Evolutionary conservation across 2,888 invertebrate species (phyloP).

Genomic region (Eupithecia dodoneata): DNA sequence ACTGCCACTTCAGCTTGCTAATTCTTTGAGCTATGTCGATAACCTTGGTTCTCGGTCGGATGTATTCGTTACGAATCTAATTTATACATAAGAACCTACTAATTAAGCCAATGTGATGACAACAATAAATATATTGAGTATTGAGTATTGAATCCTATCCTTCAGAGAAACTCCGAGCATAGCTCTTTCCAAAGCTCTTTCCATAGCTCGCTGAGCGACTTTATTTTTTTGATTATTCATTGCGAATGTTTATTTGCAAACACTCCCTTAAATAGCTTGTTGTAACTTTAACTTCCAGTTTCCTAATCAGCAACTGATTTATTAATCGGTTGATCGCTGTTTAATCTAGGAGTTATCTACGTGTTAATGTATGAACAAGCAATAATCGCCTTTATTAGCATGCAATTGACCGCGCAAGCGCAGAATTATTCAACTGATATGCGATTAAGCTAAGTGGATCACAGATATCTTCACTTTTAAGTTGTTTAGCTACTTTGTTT

Average conservation of each 20-base stretch:
- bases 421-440: slow-evolving; percentile 27
- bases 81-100: too few relatives aligned
- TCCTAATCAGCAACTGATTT: slow-evolving; percentile 19
- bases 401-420: neutral
- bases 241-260: neutral
- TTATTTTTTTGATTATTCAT: neutral
- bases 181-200: too few relatives aligned
- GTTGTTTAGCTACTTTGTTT: neutral
- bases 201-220: too few relatives aligned
- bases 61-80: too few relatives aligned
- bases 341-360: slow-evolving; percentile 22
- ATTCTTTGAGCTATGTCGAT: too few relatives aligned
- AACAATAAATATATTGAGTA: too few relatives aligned
- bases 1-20: too few relatives aligned
- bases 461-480: slow-evolving; percentile 27
- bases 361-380: slow-evolving; percentile 34
- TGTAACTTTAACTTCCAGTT: slow-evolving; percentile 13
- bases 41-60: too few relatives aligned
- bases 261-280: neutral
- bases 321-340: slow-evolving; percentile 20
- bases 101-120: too few relatives aligned
- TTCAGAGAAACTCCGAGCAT: too few relatives aligned
- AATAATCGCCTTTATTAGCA: slow-evolving; percentile 30
- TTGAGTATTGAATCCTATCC: too few relatives aligned
- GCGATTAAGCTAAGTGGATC: slow-evolving; percentile 34